Evolutionary conservation across 1,140 invertebrate species (phyloP).

Genomic region (Idris sp.): DNA sequence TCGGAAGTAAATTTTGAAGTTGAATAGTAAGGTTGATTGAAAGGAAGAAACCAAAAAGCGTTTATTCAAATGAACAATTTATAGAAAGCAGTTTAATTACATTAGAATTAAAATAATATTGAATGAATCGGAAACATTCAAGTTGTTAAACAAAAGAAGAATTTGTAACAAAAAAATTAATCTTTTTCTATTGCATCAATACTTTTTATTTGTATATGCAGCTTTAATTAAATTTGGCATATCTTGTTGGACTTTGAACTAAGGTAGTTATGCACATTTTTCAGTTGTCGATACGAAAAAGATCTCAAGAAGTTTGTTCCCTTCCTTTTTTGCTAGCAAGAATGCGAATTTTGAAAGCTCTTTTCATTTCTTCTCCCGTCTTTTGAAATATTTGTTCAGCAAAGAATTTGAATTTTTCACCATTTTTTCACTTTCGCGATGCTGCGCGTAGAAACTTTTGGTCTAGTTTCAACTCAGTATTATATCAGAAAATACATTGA

Average conservation of each 20-base stretch:
- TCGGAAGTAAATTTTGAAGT: conserved; percentile 7
- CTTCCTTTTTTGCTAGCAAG: conserved; percentile 36
- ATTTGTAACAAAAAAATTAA: conserved; percentile 46
- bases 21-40: conserved; percentile 5
- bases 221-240: conserved; percentile 62
- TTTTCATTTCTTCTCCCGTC: conserved; percentile 45
- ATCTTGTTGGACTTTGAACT: conserved; percentile 55
- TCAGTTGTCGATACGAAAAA: conserved; percentile 37
- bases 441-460: conserved; percentile 35
- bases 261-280: conserved; percentile 52
- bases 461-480: conserved; percentile 51
- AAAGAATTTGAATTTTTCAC: conserved; percentile 56
- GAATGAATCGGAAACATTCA: conserved; percentile 11
- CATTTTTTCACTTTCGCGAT: conserved; percentile 46
- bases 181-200: conserved; percentile 26
- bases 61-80: conserved; percentile 7
- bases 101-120: conserved; percentile 29
- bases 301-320: conserved; percentile 21
- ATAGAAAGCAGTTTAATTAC: conserved; percentile 36
- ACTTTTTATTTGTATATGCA: conserved; percentile 32
- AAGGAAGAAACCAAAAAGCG: neutral
- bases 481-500: conserved; percentile 54
- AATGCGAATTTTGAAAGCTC: conserved; percentile 55
- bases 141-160: conserved; percentile 53
- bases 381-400: conserved; percentile 53